These are phyloP conservation scores for Umimayanthus kanabou DNA, from an alignment of 92 coral and sea anemone species.

Conservation along the genomic window DNA sequence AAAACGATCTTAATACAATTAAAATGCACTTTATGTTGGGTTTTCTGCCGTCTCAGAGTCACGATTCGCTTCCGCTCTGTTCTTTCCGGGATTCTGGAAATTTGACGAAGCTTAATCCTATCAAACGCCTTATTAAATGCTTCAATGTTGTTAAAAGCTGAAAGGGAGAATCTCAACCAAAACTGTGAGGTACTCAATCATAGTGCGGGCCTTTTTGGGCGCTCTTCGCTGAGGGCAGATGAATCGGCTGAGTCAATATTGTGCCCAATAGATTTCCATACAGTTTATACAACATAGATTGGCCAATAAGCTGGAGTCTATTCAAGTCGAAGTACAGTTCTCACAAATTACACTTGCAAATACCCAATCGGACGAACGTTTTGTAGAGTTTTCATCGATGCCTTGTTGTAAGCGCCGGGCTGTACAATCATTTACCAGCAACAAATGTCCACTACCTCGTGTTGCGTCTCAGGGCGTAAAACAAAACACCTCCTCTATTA, in stretches of 20 bases:
- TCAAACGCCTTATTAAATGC: not conserved
- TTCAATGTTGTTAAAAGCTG: not conserved
- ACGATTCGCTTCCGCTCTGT: not conserved
- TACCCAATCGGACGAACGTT: not conserved
- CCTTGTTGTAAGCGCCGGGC: not conserved
- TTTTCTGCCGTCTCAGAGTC: not conserved
- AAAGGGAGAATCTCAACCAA: not conserved
- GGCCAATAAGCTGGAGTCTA: not conserved
- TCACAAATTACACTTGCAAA: too few species aligned
- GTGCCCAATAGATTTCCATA: constrained; percentile 9
- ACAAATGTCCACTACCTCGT: not conserved
- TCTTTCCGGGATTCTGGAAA: not conserved
- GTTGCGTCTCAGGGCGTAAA: not conserved
- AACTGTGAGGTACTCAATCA: not conserved
- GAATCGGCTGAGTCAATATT: constrained; percentile 19
- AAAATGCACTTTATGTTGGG: not conserved
- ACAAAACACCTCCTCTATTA: constrained; percentile 2
- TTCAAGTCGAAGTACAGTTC: not conserved
- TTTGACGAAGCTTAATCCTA: not conserved
- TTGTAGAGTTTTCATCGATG: not conserved
- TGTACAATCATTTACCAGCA: not conserved
- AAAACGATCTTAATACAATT: not conserved
- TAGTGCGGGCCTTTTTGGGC: not conserved
- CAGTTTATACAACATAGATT: not conserved
- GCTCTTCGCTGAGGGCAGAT: not conserved